These are phyloP conservation scores for Rapana venosa DNA, from an alignment of 2,888 invertebrate genomes.

Conservation along the genomic window DNA sequence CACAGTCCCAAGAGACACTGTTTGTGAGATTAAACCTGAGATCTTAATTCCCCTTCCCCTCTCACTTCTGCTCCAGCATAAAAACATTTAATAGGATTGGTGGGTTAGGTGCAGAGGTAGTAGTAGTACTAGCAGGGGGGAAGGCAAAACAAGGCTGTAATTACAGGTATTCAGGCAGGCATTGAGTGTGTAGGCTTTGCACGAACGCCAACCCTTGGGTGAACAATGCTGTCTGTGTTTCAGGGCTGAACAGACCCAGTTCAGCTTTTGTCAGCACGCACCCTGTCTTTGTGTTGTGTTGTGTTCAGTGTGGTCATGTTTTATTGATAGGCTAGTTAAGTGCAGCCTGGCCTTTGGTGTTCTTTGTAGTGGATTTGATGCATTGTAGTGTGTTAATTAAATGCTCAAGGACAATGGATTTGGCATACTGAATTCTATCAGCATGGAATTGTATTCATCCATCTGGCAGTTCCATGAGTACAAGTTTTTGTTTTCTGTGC, in stretches of 20 bases:
- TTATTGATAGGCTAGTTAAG: constrained; percentile 1
- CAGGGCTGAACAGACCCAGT: not conserved
- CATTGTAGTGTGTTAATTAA: not conserved
- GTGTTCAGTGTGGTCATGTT: not conserved
- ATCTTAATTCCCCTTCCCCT: not conserved
- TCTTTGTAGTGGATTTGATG: not conserved
- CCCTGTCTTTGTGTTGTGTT: not conserved
- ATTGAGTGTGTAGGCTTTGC: constrained; percentile 10
- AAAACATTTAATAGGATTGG: not conserved
- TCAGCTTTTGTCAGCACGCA: not conserved
- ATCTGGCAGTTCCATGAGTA: not conserved
- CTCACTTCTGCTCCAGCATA: not conserved
- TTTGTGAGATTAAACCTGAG: not conserved
- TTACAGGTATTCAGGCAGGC: constrained; percentile 8
- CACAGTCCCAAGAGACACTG: not conserved
- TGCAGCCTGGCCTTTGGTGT: not conserved
- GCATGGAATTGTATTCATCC: not conserved
- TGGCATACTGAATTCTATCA: not conserved
- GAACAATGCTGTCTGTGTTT: not conserved
- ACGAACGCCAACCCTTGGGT: not conserved
- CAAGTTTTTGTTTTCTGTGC: not conserved
- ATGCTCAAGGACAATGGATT: not conserved
- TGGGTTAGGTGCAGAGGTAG: not conserved
- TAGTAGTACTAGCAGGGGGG: too few relatives aligned
- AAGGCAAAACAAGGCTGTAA: constrained; percentile 3